Evolutionary conservation across 2,888 invertebrate species (phyloP).

Genomic region (Drosophila anceps): DNA sequence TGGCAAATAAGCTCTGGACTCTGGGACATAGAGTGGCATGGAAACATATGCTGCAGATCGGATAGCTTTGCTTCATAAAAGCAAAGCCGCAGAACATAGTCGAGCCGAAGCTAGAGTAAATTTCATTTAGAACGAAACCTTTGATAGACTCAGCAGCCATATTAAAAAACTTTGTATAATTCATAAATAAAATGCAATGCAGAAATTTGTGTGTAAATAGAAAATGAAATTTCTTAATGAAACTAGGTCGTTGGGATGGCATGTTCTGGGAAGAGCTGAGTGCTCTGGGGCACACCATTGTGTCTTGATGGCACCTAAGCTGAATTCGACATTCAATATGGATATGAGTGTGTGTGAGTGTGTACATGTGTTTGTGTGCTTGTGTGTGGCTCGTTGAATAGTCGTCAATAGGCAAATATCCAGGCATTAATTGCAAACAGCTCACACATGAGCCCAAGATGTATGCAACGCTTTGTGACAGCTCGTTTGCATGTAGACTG

Average conservation of each 20-base stretch:
- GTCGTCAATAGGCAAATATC: slow-evolving; percentile 18
- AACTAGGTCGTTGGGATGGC: slow-evolving; percentile 2
- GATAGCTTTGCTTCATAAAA: background rate
- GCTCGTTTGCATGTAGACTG: slow-evolving; percentile 26
- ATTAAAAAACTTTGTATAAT: background rate
- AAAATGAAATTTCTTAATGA: background rate
- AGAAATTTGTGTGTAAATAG: background rate
- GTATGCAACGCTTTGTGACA: slow-evolving; percentile 63
- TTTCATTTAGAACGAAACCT: background rate
- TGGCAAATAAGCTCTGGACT: background rate
- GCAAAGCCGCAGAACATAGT: background rate
- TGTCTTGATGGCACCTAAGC: slow-evolving; percentile 8
- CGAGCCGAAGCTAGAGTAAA: background rate
- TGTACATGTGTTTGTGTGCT: slow-evolving; percentile 4
- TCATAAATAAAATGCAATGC: background rate
- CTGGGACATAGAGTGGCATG: background rate
- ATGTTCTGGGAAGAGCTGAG: background rate
- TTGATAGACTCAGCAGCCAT: background rate
- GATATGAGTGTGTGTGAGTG: slow-evolving; percentile 4
- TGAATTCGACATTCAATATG: slow-evolving; percentile 26
- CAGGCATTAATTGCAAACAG: slow-evolving; percentile 44
- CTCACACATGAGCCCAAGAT: slow-evolving; percentile 15
- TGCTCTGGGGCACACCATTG: background rate
- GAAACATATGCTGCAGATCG: background rate
- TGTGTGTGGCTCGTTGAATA: slow-evolving; percentile 18